Evolutionary conservation across 2,797 vertebrate species (phyloP).

Genomic region (Amblyraja radiata): DNA sequence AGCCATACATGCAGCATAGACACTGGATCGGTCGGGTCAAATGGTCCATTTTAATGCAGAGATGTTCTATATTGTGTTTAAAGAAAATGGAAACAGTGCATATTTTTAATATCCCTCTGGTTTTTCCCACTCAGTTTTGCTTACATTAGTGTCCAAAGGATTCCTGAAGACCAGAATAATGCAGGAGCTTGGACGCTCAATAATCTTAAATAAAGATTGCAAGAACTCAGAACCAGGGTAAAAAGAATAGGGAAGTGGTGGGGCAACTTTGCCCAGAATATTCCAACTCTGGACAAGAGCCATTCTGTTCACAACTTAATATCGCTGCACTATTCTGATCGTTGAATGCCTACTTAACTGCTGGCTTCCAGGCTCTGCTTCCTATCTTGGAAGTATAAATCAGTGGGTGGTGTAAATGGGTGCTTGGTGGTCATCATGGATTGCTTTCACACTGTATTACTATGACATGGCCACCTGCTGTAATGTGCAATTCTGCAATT

Average conservation of each 20-base stretch:
- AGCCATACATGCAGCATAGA: background rate
- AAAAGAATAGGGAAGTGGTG: background rate
- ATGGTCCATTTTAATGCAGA: background rate
- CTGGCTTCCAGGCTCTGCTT: background rate
- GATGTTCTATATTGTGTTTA: background rate
- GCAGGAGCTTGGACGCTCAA: background rate
- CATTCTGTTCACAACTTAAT: background rate
- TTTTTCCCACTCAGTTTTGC: background rate
- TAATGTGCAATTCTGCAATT: too few relatives aligned
- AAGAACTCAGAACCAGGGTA: background rate
- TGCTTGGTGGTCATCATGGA: too few relatives aligned
- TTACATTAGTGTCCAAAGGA: background rate
- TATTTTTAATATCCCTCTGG: background rate
- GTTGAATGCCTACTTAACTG: background rate
- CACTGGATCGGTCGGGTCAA: too few relatives aligned
- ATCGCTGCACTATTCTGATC: background rate
- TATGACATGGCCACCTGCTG: too few relatives aligned
- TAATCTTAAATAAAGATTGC: background rate
- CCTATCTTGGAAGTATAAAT: background rate
- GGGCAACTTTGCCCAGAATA: background rate
- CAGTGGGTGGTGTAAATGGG: too few relatives aligned
- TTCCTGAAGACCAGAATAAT: background rate
- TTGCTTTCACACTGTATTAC: too few relatives aligned
- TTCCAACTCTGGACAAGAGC: background rate
- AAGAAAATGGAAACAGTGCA: background rate